These are phyloP conservation scores for Pogona vitticeps DNA, from an alignment of 2,113 vertebrate genomes.

Conservation along the genomic window DNA sequence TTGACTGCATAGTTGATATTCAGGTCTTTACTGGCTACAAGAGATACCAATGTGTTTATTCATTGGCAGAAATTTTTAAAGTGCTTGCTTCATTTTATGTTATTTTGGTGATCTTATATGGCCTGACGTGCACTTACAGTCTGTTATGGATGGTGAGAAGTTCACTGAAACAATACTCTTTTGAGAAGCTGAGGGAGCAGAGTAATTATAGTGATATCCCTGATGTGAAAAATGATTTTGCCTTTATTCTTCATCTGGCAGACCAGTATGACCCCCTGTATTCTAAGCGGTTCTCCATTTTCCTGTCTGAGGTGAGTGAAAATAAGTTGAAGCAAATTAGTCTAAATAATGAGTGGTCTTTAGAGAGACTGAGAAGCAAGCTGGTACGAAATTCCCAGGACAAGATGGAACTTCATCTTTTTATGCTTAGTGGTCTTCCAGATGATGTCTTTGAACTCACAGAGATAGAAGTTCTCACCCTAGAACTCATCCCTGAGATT, in stretches of 20 bases:
- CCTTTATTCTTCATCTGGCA: conserved; percentile 86
- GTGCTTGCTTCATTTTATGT: conserved; percentile 83
- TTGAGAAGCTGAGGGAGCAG: conserved; percentile 83
- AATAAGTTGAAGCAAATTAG: conserved; percentile 86
- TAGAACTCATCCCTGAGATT: conserved; percentile 83
- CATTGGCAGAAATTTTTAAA: conserved; percentile 83
- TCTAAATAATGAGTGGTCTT: conserved; percentile 83
- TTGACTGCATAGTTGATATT: conserved; percentile 79
- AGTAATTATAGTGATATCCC: conserved; percentile 86
- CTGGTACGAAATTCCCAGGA: conserved; percentile 79
- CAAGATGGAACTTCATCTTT: conserved; percentile 81
- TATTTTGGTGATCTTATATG: conserved; percentile 79
- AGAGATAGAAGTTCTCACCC: conserved; percentile 83
- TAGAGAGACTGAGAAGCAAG: conserved; percentile 82
- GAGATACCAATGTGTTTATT: conserved; percentile 84
- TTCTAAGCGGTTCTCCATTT: conserved; percentile 85
- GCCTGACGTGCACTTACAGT: conserved; percentile 83
- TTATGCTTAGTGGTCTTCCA: conserved; percentile 82
- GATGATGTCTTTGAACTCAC: conserved; percentile 83
- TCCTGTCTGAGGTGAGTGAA: conserved; percentile 83
- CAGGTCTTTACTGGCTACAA: conserved; percentile 83
- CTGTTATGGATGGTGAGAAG: conserved; percentile 86
- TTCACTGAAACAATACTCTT: conserved; percentile 86
- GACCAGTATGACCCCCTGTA: conserved; percentile 86
- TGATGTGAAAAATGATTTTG: conserved; percentile 86